A percentile compares a stretch with the other conserved stretches of the same genome.
Conservation (phyloP, 2,797 vertebrate species). For the Lophotriccus pileatus region DNA sequence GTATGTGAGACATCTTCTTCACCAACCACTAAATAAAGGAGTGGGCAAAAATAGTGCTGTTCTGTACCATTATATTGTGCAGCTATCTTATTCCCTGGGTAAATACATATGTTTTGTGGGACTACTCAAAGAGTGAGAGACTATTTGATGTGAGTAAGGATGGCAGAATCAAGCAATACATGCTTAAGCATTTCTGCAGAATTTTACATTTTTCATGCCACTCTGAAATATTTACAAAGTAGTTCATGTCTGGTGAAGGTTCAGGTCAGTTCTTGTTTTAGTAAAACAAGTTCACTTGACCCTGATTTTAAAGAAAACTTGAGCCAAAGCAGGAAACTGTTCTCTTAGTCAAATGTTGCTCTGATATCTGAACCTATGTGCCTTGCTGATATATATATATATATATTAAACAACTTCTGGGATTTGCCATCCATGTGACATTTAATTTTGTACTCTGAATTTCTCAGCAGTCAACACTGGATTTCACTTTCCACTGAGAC, state of each 20-base stretch:
- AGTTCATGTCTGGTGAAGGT: slow-evolving; percentile 42
- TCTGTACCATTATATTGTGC: not conserved
- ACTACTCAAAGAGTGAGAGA: not conserved
- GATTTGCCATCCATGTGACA: not conserved
- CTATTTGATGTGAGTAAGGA: slow-evolving; percentile 23
- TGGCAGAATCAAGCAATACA: slow-evolving; percentile 29
- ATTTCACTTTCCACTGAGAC: not conserved
- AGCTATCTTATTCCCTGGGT: slow-evolving; percentile 21
- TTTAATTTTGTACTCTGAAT: not conserved
- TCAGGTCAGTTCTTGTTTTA: slow-evolving; percentile 40
- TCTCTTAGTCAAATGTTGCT: not conserved
- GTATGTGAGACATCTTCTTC: not conserved
- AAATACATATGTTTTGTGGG: not conserved
- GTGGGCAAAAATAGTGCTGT: not conserved
- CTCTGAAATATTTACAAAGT: slow-evolving; percentile 44
- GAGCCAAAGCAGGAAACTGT: not conserved
- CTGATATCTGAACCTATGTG: not conserved
- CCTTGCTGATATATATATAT: not conserved
- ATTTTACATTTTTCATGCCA: slow-evolving; percentile 44
- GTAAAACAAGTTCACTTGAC: not conserved
- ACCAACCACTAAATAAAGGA: not conserved
- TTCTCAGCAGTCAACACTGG: not conserved
- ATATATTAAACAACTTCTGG: not conserved
- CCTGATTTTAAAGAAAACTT: not conserved
- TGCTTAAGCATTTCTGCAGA: slow-evolving; percentile 41